Conservation (phyloP, 2,113 vertebrate genomes). For the Microtus ochrogaster region DNA sequence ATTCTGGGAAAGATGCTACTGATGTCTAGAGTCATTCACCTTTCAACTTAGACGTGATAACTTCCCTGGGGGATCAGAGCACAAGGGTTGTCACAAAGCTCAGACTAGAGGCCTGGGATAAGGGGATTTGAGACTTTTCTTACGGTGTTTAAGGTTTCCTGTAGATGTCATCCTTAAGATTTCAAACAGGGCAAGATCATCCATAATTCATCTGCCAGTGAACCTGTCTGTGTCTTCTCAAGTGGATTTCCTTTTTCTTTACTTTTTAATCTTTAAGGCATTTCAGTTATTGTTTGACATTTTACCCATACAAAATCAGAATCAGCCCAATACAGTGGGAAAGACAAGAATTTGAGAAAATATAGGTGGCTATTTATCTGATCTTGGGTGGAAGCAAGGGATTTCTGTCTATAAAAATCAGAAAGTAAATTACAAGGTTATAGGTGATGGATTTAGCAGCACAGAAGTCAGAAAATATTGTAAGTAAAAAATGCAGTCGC, state of each 20-base stretch:
- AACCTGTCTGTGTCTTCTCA: conserved; percentile 59
- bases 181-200: conserved; percentile 58
- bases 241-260: conserved; percentile 46
- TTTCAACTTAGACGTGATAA: background rate
- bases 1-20: background rate
- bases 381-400: background rate
- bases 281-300: conserved; percentile 68
- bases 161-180: conserved; percentile 17
- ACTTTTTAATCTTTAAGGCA: conserved; percentile 44
- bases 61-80: background rate
- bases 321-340: background rate
- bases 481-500: conserved; percentile 48
- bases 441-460: conserved; percentile 8
- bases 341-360: conserved; percentile 53
- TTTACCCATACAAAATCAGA: conserved; percentile 50
- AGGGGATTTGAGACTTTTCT: conserved; percentile 31
- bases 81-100: background rate
- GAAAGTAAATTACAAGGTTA: conserved; percentile 30
- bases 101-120: conserved; percentile 35
- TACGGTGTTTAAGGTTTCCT: background rate
- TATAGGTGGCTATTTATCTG: conserved; percentile 62
- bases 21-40: background rate
- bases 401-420: conserved; percentile 43
- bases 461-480: conserved; percentile 27
- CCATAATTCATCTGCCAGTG: conserved; percentile 68